Evolutionary conservation across 2,113 vertebrate species (phyloP).

Genomic region (Rafetus swinhoei): DNA sequence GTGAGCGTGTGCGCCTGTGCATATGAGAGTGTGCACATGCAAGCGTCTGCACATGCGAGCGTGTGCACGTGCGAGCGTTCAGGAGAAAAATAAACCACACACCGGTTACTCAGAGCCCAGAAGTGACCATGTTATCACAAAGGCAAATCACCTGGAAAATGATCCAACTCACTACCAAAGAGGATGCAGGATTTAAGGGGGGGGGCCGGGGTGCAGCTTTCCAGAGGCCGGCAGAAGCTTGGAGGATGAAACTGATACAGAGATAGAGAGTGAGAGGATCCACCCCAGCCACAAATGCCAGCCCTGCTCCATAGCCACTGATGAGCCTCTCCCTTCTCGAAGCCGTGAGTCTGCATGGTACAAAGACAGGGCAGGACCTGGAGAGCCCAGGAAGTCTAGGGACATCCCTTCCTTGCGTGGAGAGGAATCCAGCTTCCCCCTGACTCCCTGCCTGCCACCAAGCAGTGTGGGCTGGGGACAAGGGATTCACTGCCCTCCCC

Average conservation of each 20-base stretch:
- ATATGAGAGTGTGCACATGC: too few relatives aligned
- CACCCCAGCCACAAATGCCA: background rate
- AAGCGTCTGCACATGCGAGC: too few relatives aligned
- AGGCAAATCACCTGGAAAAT: background rate
- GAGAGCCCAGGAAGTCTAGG: background rate
- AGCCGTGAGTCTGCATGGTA: rapidly evolving
- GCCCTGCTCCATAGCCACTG: background rate
- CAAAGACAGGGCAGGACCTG: background rate
- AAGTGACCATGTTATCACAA: background rate
- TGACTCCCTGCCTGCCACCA: background rate
- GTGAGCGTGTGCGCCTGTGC: too few relatives aligned
- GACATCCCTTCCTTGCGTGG: background rate
- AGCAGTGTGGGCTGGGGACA: background rate
- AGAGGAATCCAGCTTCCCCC: background rate
- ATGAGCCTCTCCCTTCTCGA: background rate
- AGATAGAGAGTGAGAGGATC: background rate
- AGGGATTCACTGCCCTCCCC: background rate
- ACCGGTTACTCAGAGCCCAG: background rate
- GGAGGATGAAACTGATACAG: background rate
- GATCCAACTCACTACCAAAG: background rate
- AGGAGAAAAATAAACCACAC: background rate
- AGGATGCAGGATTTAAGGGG: rapidly evolving
- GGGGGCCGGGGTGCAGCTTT: background rate
- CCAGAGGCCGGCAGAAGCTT: background rate
- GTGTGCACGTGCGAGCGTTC: rapidly evolving